Evolutionary conservation across 2,888 invertebrate genomes (phyloP).

Genomic region (Ommatoiulus sabulosus): DNA sequence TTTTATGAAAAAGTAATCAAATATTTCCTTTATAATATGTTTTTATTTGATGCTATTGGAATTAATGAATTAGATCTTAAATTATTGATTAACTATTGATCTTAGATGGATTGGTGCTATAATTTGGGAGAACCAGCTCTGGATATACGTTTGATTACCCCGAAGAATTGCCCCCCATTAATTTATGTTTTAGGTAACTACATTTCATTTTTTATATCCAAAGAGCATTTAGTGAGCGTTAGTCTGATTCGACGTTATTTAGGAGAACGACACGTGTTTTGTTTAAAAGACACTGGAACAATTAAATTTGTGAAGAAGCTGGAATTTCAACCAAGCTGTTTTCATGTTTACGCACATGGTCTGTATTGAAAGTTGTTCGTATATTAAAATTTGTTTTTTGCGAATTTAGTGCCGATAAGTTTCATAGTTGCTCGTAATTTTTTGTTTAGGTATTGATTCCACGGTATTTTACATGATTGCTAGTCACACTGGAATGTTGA

Average conservation of each 20-base stretch:
- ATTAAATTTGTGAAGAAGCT: constrained; percentile 85
- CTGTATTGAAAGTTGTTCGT: not conserved
- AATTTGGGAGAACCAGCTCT: constrained; percentile 84
- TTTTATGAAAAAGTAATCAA: too few relatives aligned
- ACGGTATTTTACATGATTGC: constrained; percentile 73
- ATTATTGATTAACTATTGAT: too few relatives aligned
- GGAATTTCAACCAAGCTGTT: constrained; percentile 78
- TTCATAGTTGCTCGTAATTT: not conserved
- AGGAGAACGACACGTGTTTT: constrained; percentile 83
- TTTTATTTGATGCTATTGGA: too few relatives aligned
- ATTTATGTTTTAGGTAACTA: constrained; percentile 79
- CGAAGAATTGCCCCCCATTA: constrained; percentile 75
- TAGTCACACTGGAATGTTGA: constrained; percentile 83
- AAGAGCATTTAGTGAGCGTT: not conserved
- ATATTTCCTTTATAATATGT: too few relatives aligned
- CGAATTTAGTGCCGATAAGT: too few relatives aligned
- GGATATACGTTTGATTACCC: constrained; percentile 74
- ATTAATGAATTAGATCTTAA: too few relatives aligned
- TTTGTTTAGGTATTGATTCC: constrained; percentile 45
- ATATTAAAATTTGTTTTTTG: not conserved
- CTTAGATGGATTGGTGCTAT: constrained; percentile 80
- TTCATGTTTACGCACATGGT: constrained; percentile 59
- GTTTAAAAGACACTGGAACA: constrained; percentile 82
- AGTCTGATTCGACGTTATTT: constrained; percentile 55
- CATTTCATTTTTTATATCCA: not conserved